These are phyloP conservation scores for Himalopsyche tibetana DNA, from an alignment of 2,888 invertebrate species.

Conservation along the genomic window DNA sequence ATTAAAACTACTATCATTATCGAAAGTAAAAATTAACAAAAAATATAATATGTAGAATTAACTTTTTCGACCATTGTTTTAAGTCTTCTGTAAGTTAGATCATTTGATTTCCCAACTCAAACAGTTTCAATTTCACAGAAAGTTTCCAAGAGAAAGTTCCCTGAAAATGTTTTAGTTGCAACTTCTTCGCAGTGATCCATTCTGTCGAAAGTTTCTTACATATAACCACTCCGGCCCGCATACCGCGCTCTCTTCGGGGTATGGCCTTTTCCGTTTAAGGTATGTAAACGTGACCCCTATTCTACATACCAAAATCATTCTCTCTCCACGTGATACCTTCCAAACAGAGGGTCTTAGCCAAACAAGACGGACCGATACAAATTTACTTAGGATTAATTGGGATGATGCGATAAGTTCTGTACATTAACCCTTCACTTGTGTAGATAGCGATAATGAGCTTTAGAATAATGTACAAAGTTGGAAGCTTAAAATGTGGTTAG, in stretches of 20 bases:
- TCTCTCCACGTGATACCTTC: slow-evolving; percentile 49
- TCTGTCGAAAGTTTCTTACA: neutral
- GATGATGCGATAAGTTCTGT: slow-evolving; percentile 33
- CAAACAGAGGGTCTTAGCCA: slow-evolving; percentile 47
- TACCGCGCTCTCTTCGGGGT: neutral
- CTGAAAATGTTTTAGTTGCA: slow-evolving; percentile 4
- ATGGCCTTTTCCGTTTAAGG: slow-evolving; percentile 12
- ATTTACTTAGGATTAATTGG: slow-evolving; percentile 61
- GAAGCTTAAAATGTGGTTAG: neutral
- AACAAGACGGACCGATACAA: slow-evolving; percentile 55
- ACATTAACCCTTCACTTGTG: slow-evolving; percentile 41
- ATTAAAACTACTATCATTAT: too few species aligned
- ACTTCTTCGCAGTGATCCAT: slow-evolving; percentile 3
- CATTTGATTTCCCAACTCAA: slow-evolving; percentile 9
- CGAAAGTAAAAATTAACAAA: too few species aligned
- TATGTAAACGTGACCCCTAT: slow-evolving; percentile 30
- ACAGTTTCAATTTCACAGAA: slow-evolving; percentile 20
- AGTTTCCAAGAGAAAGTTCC: neutral
- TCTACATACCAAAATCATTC: slow-evolving; percentile 45
- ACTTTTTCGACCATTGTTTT: too few species aligned
- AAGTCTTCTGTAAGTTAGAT: too few species aligned
- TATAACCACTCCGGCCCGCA: neutral
- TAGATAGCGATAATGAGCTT: slow-evolving; percentile 31
- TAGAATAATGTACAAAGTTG: neutral
- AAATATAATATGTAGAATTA: too few species aligned